A percentile compares a stretch with the other conserved stretches of the same genome.
phyloP scores from a whole-genome alignment of 2,797 vertebrate genomes.

The Myripristis murdjan region DNA sequence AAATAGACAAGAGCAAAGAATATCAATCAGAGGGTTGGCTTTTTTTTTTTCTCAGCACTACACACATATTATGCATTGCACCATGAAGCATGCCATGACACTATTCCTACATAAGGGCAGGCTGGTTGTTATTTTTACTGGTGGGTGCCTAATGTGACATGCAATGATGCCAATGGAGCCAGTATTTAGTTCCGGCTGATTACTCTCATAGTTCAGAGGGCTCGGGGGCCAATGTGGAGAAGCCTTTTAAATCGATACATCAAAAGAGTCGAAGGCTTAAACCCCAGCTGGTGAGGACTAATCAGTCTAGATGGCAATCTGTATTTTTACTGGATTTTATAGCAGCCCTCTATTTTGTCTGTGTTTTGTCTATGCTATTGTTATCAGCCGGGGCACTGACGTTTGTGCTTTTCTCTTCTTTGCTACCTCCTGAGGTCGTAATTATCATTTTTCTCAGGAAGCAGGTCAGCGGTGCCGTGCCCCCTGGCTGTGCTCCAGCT shows the following conservation, averaged over 20 bases:
- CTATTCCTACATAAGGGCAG: conserved; percentile 70
- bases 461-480: conserved; percentile 78
- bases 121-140: conserved; percentile 86
- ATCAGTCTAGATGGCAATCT: conserved; percentile 36
- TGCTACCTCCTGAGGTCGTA: conserved; percentile 62
- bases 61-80: conserved; percentile 44
- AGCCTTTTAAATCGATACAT: conserved; percentile 76
- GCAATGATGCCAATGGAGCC: conserved; percentile 74
- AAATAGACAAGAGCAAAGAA: background rate
- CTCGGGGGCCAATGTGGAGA: conserved; percentile 54
- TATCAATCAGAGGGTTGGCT: conserved; percentile 16
- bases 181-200: conserved; percentile 80
- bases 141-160: conserved; percentile 81
- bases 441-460: conserved; percentile 72
- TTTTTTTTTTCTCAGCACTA: conserved; percentile 27
- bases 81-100: conserved; percentile 76
- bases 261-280: conserved; percentile 47
- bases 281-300: background rate
- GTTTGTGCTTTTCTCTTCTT: conserved; percentile 38
- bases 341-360: conserved; percentile 31
- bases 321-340: conserved; percentile 40
- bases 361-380: conserved; percentile 30
- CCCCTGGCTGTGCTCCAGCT: conserved; percentile 70
- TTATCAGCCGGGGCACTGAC: conserved; percentile 45
- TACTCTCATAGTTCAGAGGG: conserved; percentile 79